Evolutionary conservation across 1,140 invertebrate species (phyloP).

Genomic region (Chironomus tepperi): DNA sequence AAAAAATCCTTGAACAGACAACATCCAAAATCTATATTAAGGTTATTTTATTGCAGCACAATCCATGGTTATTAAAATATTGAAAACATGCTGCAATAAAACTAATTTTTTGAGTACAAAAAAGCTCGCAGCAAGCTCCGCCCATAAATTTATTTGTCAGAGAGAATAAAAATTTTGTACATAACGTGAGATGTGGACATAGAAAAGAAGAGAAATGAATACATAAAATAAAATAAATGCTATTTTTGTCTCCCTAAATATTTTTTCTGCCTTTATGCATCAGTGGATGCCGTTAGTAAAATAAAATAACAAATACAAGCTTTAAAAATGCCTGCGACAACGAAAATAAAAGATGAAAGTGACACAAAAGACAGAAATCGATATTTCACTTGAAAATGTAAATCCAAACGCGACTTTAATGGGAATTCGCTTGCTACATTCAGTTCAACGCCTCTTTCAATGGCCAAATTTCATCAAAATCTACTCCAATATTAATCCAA

Average conservation of each 20-base stretch:
- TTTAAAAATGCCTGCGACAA: too few relatives aligned
- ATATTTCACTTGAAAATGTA: neutral
- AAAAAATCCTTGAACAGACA: too few relatives aligned
- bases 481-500: too few relatives aligned
- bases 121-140: neutral
- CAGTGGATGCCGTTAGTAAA: neutral
- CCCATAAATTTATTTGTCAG: neutral
- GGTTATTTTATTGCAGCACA: neutral
- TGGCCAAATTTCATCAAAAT: too few relatives aligned
- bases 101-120: neutral
- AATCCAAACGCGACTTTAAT: too few relatives aligned
- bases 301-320: neutral
- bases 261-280: neutral
- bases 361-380: neutral
- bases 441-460: too few relatives aligned
- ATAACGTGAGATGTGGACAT: neutral
- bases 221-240: neutral
- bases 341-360: neutral
- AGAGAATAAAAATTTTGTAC: neutral
- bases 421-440: too few relatives aligned
- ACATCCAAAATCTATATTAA: too few relatives aligned
- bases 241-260: neutral
- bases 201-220: neutral
- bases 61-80: neutral
- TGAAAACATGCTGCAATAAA: neutral